phyloP scores from a whole-genome alignment of 2,888 invertebrate genomes.

The Caenorhabditis plicata region DNA sequence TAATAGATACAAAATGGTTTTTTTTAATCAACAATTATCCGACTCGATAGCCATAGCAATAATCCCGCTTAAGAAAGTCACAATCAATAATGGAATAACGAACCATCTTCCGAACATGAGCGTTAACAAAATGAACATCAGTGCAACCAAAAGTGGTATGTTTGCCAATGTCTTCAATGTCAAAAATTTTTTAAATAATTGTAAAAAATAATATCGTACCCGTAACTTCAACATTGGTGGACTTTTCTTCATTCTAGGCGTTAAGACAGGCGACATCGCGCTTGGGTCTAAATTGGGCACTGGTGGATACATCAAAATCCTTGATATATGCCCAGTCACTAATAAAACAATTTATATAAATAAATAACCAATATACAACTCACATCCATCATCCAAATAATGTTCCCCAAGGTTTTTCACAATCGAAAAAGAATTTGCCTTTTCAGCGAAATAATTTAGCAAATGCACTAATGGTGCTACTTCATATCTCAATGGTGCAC shows the following conservation, averaged over 20 bases:
- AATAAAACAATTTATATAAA: not conserved
- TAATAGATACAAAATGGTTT: too few species aligned
- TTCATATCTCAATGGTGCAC: conserved; percentile 5
- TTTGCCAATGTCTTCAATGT: conserved; percentile 1
- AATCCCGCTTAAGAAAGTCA: not conserved
- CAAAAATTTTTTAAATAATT: not conserved
- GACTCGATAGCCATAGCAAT: not conserved
- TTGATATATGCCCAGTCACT: conserved; percentile 24
- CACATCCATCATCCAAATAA: conserved; percentile 9
- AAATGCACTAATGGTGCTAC: conserved; percentile 4
- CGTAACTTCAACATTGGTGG: conserved; percentile 33
- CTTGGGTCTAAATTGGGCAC: conserved; percentile 31
- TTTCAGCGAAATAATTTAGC: conserved; percentile 5
- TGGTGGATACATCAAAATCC: conserved; percentile 39
- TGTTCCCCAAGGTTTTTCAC: conserved; percentile 5
- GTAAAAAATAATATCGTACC: conserved; percentile 10
- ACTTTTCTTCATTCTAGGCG: conserved; percentile 9
- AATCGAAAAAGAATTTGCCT: not conserved
- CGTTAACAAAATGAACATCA: not conserved
- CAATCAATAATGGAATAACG: not conserved
- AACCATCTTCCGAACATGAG: not conserved
- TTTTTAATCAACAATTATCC: not conserved
- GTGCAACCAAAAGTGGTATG: not conserved
- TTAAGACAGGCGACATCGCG: conserved; percentile 21
- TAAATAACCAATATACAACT: conserved; percentile 1